Evolutionary conservation across 2,113 vertebrate species (phyloP), one percentile per base, ranked within the genome.

Genomic region (Orthochromis indermauri): DNA sequence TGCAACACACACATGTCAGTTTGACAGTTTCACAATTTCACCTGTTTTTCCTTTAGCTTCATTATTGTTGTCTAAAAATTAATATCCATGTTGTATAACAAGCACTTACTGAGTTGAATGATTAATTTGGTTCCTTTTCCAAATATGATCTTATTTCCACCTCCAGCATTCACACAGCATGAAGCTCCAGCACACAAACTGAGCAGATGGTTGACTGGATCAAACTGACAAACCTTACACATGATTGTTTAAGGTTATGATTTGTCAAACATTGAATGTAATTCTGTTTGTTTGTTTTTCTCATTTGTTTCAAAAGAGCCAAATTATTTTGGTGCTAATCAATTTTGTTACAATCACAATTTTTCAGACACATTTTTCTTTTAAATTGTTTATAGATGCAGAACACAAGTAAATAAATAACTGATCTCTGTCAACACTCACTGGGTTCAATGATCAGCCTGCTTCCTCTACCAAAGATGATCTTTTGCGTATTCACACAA

Each of bases 171-270:
- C 81, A 82, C 81, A 82, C 81, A 82, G 8, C 57, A 1, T 5
- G 57, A 24, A 16, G 57, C 57, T 49, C 12, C 81, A 49, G 16
- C n/a, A 35, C 81, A 82, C 81, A 63, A 82, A 82, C 12, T 14
- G 31, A 40, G 19, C 49, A 0, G 73, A 0, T 24, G 2, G 6
- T 3, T 37, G 16, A 66, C 31, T 66, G 61, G 19, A 66, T 21
- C 61, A 68, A 1, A 14, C 54, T 54, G 3, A 12, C n/a, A 54
- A 17, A 11, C 28, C 57, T 68, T 0, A 66, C 16, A 37, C 0
- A 1, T 3, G 33, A 66, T 66, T 37, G 16, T 63, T 63, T 3
- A 61, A 0, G 16, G 0, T 33, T 1, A 0, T 63, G 33, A 66
- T 66, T 13, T 66, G 3, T 66, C 33, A 37, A 16, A 37, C 6